Percentiles rank a stretch among this genome's conserved stretches.
Conservation (phyloP, 2,113 vertebrate genomes). For the Leptocoma aspasia region DNA sequence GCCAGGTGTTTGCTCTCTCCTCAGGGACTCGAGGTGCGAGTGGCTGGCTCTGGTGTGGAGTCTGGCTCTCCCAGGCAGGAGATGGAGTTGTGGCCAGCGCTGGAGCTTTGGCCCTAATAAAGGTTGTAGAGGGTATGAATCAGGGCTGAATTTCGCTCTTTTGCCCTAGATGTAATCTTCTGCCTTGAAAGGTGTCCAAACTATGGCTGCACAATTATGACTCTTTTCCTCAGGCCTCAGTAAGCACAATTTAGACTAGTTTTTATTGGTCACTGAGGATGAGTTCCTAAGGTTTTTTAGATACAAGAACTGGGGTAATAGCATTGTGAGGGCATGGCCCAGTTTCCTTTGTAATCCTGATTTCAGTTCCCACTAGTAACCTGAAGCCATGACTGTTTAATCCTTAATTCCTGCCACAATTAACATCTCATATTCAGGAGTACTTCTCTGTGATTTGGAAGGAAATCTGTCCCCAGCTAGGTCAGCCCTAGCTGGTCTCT, state of each 20-base stretch:
- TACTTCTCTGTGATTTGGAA: conserved; percentile 53
- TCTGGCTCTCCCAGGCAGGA: background rate
- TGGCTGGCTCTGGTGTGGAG: rapidly evolving
- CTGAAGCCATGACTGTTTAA: conserved; percentile 66
- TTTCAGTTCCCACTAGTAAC: conserved; percentile 63
- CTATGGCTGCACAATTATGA: conserved; percentile 19
- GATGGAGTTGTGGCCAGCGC: background rate
- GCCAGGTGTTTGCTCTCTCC: background rate
- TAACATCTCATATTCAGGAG: conserved; percentile 65
- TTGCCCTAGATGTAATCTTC: background rate
- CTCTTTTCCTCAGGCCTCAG: conserved; percentile 51
- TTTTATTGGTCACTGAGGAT: conserved; percentile 71
- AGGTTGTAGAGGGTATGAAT: background rate
- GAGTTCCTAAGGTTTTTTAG: conserved; percentile 65
- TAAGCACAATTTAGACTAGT: conserved; percentile 45
- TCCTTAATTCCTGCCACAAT: conserved; percentile 70
- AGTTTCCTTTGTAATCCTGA: conserved; percentile 71
- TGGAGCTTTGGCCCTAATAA: background rate
- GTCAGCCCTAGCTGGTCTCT: conserved; percentile 43
- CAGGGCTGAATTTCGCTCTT: background rate
- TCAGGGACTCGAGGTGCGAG: rapidly evolving
- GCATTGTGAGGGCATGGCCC: conserved; percentile 70
- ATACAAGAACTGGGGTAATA: conserved; percentile 70
- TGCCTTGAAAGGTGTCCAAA: conserved; percentile 32
- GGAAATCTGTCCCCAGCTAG: conserved; percentile 59